Base-by-base conservation (phyloP, 2,113 vertebrate genomes). In the Nymphicus hollandicus region DNA sequence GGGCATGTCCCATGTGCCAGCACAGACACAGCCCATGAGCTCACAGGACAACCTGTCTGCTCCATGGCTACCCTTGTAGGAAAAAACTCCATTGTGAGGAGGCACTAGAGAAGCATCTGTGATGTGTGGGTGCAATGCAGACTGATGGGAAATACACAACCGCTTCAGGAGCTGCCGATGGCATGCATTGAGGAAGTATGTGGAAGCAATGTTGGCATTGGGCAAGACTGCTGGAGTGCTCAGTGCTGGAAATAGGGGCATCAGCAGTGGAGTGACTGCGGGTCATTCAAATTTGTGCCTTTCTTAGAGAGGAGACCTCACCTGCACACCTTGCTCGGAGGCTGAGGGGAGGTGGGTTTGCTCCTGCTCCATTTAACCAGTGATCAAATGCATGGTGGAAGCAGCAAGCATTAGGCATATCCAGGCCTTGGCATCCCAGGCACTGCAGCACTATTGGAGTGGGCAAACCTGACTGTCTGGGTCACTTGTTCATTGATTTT, bases 401-500 rank as follows among this genome's bases (percentile, higher is more conserved):
- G 43, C 55, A 94, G 55, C 16, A 41, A 76, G n/a, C 10, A 1
- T 18, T 28, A 41, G 60, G 52, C 47, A 71, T 43, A 44, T 17
- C 7, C 39, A 41, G 80, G 22, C n/a, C 64, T 71, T 81, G 76
- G 79, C 68, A 83, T 63, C 37, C 37, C 43, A 64, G 66, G 74
- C 25, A 85, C 64, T 81, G 79, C 55, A 91, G 81, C 47, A 41
- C 47, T 0, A 0, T 13, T 88, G 64, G 47, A 86, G 24, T 60
- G 68, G 82, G 43, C 4, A 6, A 91, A 95, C 60, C 22, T 2
- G 2, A 52, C 50, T 3, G 61, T 83, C 94, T 96, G 76, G 65
- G 85, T 95, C 65, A 53, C 47, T 80, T 78, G 25, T 31, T 91
- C 49, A 22, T 41, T 72, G 71, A 86, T 86, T 95, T 94, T 91